Base-by-base conservation (phyloP, 1,140 invertebrate species). In the Micrasema minimum region DNA sequence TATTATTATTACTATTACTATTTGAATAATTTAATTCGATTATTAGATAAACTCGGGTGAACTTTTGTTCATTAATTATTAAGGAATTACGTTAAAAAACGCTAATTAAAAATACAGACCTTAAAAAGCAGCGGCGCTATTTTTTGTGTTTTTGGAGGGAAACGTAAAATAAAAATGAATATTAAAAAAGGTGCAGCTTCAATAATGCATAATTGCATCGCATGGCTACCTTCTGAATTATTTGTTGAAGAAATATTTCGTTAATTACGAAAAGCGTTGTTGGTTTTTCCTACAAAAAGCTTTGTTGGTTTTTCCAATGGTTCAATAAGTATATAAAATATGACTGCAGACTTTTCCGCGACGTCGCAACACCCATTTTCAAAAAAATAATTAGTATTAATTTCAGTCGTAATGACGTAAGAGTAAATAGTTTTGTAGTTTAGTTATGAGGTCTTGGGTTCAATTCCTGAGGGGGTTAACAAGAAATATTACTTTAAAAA, bases 141-240 rank as follows among this genome's bases (percentile, higher is more conserved):
- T 51, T 51, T 51, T 20, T 22, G 5, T 2, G 9, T 18, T 6
- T 51, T 51, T 12, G 48, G 48, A 2, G 11, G 48, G 48, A 51
- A 51, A 51, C 20, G 7, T 10, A 23, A 22, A 51, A 11, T 14
- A 10, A 35, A 59, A 59, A 16, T 16, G 22, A 16, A 59, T 41
- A 55, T 55, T 31, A 55, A 41, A 59, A 20, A n/a, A n/a, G n/a
- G n/a, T 59, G 18, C 31, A 43, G 7, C 2, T 31, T 2, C 26
- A 31, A 4, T 20, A 22, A 18, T 35, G 10, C 38, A 31, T 59
- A 59, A 59, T 59, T 41, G 55, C 31, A 9, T 11, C 55, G 37
- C 55, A 38, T 59, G 37, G 37, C 55, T 59, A 14, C 16, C 16
- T 43, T 22, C 16, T 59, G 55, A 38, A 59, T 59, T 59, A 41